phyloP scores from a whole-genome alignment of 1,140 invertebrate species.

The Caenorhabditis brenneri region DNA sequence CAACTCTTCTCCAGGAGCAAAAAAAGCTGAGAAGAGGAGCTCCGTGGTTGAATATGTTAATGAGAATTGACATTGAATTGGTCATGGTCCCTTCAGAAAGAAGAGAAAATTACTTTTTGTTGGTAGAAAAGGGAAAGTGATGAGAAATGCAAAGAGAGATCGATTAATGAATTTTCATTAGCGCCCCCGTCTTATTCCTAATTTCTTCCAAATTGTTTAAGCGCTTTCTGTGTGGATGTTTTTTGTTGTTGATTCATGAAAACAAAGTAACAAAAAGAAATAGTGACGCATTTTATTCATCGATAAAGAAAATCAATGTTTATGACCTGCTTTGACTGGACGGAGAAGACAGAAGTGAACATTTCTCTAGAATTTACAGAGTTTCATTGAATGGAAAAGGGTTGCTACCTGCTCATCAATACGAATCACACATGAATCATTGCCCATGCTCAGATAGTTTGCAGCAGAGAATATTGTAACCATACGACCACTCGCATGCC shows the following conservation, averaged over 20 bases:
- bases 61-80: conserved; percentile 28
- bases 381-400: background rate
- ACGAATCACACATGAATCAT: conserved; percentile 42
- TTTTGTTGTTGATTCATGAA: background rate
- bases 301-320: background rate
- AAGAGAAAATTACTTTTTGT: background rate
- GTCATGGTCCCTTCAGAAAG: background rate
- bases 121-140: background rate
- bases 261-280: background rate
- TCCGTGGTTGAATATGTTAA: conserved; percentile 30
- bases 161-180: conserved; percentile 37
- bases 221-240: background rate
- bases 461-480: conserved; percentile 60
- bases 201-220: conserved; percentile 1
- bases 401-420: conserved; percentile 28
- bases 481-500: conserved; percentile 69
- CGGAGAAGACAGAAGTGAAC: conserved; percentile 4
- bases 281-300: background rate
- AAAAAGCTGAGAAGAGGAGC: background rate
- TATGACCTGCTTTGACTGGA: background rate
- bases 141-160: background rate
- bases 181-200: background rate
- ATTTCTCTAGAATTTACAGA: background rate
- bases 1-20: background rate
- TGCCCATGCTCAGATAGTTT: conserved; percentile 58